These are phyloP conservation scores for Drosophila aff. DNA, from an alignment of 1,140 invertebrate species.

Conservation along the genomic window DNA sequence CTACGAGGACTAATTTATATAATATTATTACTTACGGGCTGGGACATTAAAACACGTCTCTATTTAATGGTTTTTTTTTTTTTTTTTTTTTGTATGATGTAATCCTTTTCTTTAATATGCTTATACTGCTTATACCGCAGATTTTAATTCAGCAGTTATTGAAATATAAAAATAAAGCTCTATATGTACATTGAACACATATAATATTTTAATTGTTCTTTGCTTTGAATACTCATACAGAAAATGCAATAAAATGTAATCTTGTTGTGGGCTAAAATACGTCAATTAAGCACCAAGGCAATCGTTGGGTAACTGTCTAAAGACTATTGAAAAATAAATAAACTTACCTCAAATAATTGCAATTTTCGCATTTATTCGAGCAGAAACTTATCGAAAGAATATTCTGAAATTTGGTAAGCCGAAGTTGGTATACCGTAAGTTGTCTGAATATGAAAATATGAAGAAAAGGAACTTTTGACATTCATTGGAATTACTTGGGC, in stretches of 20 bases:
- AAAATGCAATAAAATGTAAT: constrained; percentile 17
- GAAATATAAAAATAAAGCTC: not conserved
- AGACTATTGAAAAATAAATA: constrained; percentile 15
- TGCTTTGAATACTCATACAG: not conserved
- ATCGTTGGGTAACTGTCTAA: constrained; percentile 8
- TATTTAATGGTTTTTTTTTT: not conserved
- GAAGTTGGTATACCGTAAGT: constrained; percentile 1
- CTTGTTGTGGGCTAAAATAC: constrained; percentile 11
- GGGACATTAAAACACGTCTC: constrained; percentile 24
- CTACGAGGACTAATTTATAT: constrained; percentile 31
- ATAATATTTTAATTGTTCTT: not conserved
- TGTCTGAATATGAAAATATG: not conserved
- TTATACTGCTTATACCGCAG: not conserved
- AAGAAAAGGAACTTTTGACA: not conserved
- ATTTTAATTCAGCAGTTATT: not conserved
- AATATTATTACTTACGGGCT: constrained; percentile 20
- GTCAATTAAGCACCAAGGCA: constrained; percentile 11
- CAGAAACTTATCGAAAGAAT: constrained; percentile 44
- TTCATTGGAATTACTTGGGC: not conserved
- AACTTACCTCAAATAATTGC: constrained; percentile 28
- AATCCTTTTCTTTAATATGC: constrained; percentile 12
- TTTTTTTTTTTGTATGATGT: not conserved
- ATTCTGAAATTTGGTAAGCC: constrained; percentile 6
- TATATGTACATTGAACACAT: no score
- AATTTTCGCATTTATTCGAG: constrained; percentile 64